Percentiles rank a stretch among this genome's conserved stretches.
Evolutionary conservation across 2,888 invertebrate genomes (phyloP).

Genomic region (Pandemis heparana): DNA sequence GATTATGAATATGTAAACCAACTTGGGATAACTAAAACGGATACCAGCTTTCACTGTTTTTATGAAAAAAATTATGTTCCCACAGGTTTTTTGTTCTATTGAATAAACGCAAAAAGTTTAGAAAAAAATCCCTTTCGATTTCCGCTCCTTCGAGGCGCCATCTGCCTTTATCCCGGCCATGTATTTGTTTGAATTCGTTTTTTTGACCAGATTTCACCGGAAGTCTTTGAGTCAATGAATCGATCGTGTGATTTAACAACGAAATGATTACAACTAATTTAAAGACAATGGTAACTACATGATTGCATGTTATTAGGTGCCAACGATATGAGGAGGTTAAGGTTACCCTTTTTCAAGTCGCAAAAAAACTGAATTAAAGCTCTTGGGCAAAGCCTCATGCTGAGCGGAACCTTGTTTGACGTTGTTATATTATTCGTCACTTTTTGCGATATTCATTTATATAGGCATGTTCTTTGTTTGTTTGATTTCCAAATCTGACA

Average conservation of each 20-base stretch:
- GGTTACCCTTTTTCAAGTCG: not conserved
- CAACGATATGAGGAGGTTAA: conserved; percentile 3
- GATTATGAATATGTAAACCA: conserved; percentile 28
- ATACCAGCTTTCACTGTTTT: conserved; percentile 71
- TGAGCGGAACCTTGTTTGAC: not conserved
- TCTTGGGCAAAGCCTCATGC: not conserved
- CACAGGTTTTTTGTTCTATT: conserved; percentile 66
- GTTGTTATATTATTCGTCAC: not conserved
- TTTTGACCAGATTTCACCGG: conserved; percentile 79
- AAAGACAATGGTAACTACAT: conserved; percentile 34
- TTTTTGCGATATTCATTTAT: not conserved
- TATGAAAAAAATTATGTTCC: conserved; percentile 61
- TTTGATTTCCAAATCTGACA: not conserved
- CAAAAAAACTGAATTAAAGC: not conserved
- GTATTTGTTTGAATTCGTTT: conserved; percentile 77
- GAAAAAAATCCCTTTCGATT: conserved; percentile 81
- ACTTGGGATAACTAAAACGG: conserved; percentile 38
- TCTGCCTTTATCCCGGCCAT: conserved; percentile 78
- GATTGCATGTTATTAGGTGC: conserved; percentile 20
- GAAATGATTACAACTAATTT: conserved; percentile 32
- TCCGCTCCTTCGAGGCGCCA: conserved; percentile 79
- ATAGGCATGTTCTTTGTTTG: not conserved
- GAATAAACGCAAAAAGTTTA: conserved; percentile 60
- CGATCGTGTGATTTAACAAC: conserved; percentile 65
- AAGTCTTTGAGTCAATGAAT: conserved; percentile 65